Percentiles rank a stretch among this genome's conserved stretches.
phyloP scores from a whole-genome alignment of 2,888 invertebrate genomes.

The Norana najaformis region DNA sequence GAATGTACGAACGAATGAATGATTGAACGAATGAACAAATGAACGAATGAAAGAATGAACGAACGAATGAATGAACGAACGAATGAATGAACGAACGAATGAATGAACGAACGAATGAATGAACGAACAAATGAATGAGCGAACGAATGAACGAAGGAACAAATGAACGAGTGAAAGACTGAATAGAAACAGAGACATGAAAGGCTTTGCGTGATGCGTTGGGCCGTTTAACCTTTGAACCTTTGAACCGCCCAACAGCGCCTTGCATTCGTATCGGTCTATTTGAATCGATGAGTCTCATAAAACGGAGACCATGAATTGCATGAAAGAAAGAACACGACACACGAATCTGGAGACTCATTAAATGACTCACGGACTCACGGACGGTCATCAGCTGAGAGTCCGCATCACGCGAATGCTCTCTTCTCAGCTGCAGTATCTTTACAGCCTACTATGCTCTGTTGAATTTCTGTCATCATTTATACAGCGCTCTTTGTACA shows the following conservation, averaged over 20 bases:
- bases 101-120: not conserved
- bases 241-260: too few relatives aligned
- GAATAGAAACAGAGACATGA: too few relatives aligned
- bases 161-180: not conserved
- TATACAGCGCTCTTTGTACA: not conserved
- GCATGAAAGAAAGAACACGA: not conserved
- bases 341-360: not conserved
- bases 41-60: not conserved
- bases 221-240: too few relatives aligned
- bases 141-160: not conserved
- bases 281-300: not conserved
- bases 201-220: too few relatives aligned
- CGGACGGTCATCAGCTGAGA: not conserved
- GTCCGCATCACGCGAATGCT: not conserved
- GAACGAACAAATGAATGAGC: not conserved
- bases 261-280: too few relatives aligned
- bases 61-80: not conserved
- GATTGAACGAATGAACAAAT: not conserved
- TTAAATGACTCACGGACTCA: not conserved
- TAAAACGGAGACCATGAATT: not conserved
- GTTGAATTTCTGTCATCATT: not conserved
- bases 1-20: not conserved
- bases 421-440: not conserved
- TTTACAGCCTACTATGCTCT: not conserved
- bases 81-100: not conserved